Percentiles rank a stretch among this genome's conserved stretches.
Conservation (phyloP, 2,797 vertebrate species). For the Petrocephalus sullivani region DNA sequence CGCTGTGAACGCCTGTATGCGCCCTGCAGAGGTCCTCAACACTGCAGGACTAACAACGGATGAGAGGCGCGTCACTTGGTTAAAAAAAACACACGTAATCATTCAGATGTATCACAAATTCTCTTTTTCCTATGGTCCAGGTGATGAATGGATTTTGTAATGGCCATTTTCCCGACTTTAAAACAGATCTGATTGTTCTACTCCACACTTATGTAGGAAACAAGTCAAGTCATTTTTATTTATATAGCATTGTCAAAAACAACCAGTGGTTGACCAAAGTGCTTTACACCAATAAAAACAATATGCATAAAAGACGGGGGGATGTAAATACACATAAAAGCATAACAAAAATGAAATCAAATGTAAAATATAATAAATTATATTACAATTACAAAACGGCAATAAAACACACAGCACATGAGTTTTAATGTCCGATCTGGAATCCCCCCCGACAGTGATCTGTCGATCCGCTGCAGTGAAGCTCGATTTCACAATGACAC, state of each 20-base stretch:
- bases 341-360: no score
- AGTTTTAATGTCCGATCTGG: not conserved
- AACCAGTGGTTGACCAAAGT: no score
- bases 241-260: no score
- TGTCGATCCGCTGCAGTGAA: not conserved
- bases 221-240: not conserved
- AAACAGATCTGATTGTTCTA: not conserved
- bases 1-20: not conserved
- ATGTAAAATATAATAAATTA: no score
- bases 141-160: not conserved
- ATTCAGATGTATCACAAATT: not conserved
- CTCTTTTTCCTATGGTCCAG: not conserved
- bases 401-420: not conserved
- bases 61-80: not conserved
- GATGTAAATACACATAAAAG: no score
- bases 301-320: no score
- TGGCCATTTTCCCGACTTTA: not conserved
- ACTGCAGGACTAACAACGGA: not conserved
- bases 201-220: not conserved
- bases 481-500: not conserved
- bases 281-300: no score
- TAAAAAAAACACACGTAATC: not conserved
- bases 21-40: not conserved
- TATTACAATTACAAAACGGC: no score
- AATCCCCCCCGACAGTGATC: not conserved